Evolutionary conservation across 2,797 vertebrate genomes (phyloP).

Genomic region (Acrossocheilus fasciatus): DNA sequence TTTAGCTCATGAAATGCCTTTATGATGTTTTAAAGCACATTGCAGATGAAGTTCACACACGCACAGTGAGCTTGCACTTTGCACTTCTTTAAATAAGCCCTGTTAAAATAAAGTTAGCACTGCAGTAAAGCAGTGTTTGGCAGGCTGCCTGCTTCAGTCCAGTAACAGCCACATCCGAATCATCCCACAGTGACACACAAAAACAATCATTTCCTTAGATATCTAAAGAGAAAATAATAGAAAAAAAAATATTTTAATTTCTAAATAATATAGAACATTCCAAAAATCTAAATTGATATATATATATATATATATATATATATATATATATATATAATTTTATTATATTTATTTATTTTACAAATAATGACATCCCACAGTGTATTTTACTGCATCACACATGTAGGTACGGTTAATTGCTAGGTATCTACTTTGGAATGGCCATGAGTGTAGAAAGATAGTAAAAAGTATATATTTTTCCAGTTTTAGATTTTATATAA

Average conservation of each 20-base stretch:
- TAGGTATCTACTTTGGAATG: too few species aligned
- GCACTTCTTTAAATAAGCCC: conserved; percentile 39
- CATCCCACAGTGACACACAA: neutral
- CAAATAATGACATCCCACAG: too few species aligned
- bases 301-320: too few species aligned
- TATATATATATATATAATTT: too few species aligned
- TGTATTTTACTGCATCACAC: too few species aligned
- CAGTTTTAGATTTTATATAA: too few species aligned
- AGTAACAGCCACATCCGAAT: neutral
- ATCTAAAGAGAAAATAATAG: neutral
- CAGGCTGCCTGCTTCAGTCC: conserved; percentile 1
- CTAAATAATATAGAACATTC: neutral
- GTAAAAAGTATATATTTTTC: too few species aligned
- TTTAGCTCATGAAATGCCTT: neutral
- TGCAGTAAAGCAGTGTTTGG: conserved; percentile 34
- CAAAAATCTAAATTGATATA: neutral
- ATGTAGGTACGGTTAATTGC: too few species aligned
- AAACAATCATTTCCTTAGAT: neutral
- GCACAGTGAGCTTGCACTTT: conserved; percentile 31
- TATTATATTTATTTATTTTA: too few species aligned
- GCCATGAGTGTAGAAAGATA: too few species aligned
- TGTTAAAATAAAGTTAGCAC: conserved; percentile 40
- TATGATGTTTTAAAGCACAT: neutral
- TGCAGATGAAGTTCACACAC: conserved; percentile 28
- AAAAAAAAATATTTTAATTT: neutral